A percentile compares a stretch with the other conserved stretches of the same genome.
These are phyloP conservation scores for Hypselothyrea guttata DNA, from an alignment of 2,888 invertebrate species.

Conservation along the genomic window DNA sequence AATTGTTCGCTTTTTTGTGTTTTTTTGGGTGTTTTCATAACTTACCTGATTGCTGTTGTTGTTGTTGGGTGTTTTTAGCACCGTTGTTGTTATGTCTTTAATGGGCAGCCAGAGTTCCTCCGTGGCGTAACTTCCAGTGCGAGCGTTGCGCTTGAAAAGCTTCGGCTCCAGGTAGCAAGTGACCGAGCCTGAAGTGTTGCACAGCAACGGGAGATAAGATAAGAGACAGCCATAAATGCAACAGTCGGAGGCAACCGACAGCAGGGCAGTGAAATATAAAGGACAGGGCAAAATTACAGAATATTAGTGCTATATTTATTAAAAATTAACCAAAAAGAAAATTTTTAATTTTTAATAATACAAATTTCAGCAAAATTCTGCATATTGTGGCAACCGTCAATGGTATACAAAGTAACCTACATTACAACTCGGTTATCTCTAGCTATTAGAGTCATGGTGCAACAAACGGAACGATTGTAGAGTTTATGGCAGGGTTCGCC, in stretches of 20 bases:
- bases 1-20: constrained; percentile 21
- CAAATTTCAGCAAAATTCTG: too few species aligned
- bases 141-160: constrained; percentile 78
- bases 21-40: constrained; percentile 31
- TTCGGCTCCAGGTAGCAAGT: constrained; percentile 82
- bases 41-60: constrained; percentile 65
- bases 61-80: constrained; percentile 60
- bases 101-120: constrained; percentile 82
- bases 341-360: too few species aligned
- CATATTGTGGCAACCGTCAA: too few species aligned
- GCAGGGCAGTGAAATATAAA: too few species aligned
- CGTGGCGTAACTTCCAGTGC: constrained; percentile 76
- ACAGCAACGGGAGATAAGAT: neutral
- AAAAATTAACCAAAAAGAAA: too few species aligned
- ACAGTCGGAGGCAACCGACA: too few species aligned
- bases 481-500: too few species aligned
- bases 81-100: constrained; percentile 81
- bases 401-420: too few species aligned
- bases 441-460: too few species aligned
- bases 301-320: too few species aligned
- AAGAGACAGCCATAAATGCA: neutral
- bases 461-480: too few species aligned
- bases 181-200: constrained; percentile 76
- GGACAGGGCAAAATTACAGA: neutral
- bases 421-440: too few species aligned